Evolutionary conservation across 2,797 vertebrate genomes (phyloP).

Genomic region (Xiphophorus birchmanni): DNA sequence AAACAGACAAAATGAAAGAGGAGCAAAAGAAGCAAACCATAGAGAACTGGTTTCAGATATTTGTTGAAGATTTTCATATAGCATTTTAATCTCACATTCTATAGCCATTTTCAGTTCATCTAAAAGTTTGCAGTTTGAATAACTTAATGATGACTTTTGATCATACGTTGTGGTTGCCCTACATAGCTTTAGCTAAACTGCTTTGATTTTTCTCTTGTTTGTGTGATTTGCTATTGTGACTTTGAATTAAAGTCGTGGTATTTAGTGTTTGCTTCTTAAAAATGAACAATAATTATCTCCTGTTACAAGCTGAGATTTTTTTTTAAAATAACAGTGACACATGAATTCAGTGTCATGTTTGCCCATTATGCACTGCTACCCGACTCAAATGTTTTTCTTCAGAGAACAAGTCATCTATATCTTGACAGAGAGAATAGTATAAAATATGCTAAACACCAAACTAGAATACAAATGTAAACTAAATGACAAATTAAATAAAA

Average conservation of each 20-base stretch:
- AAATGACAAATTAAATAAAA: neutral
- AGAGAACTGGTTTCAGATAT: neutral
- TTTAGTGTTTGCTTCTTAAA: neutral
- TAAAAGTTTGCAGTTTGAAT: neutral
- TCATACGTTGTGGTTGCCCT: neutral
- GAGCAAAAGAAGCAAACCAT: neutral
- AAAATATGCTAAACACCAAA: neutral
- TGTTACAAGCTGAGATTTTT: neutral
- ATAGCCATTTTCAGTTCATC: neutral
- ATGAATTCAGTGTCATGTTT: neutral
- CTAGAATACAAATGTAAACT: neutral
- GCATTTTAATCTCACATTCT: neutral
- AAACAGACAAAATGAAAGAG: slow-evolving; percentile 4
- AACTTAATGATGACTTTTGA: neutral
- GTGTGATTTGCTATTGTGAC: neutral
- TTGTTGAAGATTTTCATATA: neutral
- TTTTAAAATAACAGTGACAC: neutral
- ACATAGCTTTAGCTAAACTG: neutral
- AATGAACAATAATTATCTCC: too few species aligned
- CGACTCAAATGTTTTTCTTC: neutral
- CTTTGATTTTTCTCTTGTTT: neutral
- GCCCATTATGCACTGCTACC: neutral
- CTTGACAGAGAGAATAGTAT: neutral
- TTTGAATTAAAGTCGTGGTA: neutral
- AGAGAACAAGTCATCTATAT: neutral